phyloP scores from a whole-genome alignment of 2,797 vertebrate species.

The Remorina albescens region DNA sequence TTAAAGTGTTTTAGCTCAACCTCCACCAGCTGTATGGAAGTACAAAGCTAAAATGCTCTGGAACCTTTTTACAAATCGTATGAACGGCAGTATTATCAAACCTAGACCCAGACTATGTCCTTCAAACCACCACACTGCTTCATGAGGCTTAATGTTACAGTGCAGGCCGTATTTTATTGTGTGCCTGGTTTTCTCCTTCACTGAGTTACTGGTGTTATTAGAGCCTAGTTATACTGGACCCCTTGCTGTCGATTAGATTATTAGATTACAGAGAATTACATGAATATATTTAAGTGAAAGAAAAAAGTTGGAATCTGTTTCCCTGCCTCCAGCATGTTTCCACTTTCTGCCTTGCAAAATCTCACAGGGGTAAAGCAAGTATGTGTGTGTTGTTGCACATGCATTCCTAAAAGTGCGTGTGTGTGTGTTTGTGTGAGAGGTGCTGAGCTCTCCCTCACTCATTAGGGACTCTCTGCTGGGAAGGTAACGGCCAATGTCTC shows the following conservation, averaged over 20 bases:
- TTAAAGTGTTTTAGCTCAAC: too few relatives aligned
- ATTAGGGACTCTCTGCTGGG: conserved; percentile 75
- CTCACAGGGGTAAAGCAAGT: conserved; percentile 27
- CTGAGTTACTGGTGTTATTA: conserved; percentile 28
- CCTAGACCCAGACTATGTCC: background rate
- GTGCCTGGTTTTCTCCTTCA: conserved; percentile 27
- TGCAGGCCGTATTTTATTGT: background rate
- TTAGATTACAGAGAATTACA: conserved; percentile 59
- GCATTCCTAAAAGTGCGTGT: conserved; percentile 28
- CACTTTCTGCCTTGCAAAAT: conserved; percentile 34
- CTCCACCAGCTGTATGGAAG: background rate
- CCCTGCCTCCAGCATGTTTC: conserved; percentile 45
- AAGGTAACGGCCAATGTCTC: conserved; percentile 74
- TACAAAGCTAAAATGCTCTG: background rate
- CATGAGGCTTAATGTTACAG: background rate
- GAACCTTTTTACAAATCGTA: background rate
- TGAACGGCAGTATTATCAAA: background rate
- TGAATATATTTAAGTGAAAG: conserved; percentile 51
- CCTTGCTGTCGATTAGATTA: conserved; percentile 48
- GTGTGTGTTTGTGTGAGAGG: conserved; percentile 11
- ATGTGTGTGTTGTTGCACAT: conserved; percentile 2
- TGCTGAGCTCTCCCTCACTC: conserved; percentile 63
- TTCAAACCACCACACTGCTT: background rate
- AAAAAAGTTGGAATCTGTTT: conserved; percentile 44
- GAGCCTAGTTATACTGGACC: conserved; percentile 18